Base-by-base conservation (phyloP, 30 jellyfish, hydroid and myxozoan species). In the Cassiopea xamachana region DNA sequence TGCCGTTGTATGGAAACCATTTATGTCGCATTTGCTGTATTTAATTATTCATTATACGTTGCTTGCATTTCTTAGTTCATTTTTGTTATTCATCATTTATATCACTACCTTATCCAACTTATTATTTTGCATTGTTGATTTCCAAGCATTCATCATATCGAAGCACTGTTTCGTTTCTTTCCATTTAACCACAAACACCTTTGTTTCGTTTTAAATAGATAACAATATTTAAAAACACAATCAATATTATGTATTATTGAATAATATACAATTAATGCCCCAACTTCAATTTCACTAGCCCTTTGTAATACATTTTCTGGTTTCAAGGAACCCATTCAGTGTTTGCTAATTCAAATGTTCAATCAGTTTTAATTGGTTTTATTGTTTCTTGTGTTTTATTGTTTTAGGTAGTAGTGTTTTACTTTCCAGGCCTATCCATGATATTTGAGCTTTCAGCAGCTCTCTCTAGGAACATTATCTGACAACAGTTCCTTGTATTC, bases 181-280 rank as follows among this genome's bases (percentile, higher is more conserved):
- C 61, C 83, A 50, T 70, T 2, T 64, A 70, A 72, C 92, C 92
- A 84, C 92, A 39, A 73, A 69, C 73, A 70, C 85, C 78, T 84
- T 70, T 84, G 79, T 84, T 84, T 84, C 73, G 61, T 73, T 84
- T 73, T 71, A 64, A 85, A 84, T 69, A 84, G 92, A 84, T 79
- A 70, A 43, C 47, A 48, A 82, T 84, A 84, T 84, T 84, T 84
- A 84, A 84, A 84, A 84, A 84, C 92, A 84, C 85, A 71, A 71
- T 84, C 60, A 39, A 71, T 79, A 64, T 48, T 70, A 71, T 43
- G 80, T 84, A 70, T 73, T 79, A 84, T 84, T 71, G 84, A 84
- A 70, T 84, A 72, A 60, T 84, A 61, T 84, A 80, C 89, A 84
- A 84, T 69, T 84, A 49, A 71, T 69, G n/a, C 48, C 85, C 77